Base-by-base conservation (phyloP, 2,888 invertebrate species). In the Caenorhabditis afra region DNA sequence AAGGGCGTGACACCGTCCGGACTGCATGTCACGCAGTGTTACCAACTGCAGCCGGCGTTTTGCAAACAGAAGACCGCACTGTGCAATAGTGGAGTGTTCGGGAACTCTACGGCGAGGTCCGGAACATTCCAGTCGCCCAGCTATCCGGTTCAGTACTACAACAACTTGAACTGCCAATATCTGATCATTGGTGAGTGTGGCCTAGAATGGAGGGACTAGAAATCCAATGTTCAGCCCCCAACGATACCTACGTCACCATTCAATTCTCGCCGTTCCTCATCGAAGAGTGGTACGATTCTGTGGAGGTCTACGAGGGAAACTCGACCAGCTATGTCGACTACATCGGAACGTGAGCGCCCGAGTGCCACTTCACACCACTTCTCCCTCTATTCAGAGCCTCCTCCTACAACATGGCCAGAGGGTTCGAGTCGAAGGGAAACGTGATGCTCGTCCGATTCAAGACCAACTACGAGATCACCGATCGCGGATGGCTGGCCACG, bases 201-300 rank as follows among this genome's bases (percentile, higher is more conserved):
- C 8, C 16, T 65, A 10, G 20, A 20, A 16, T 35, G 3, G 5
- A n/a, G n/a, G n/a, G n/a, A n/a, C n/a, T n/a, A n/a, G n/a, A n/a
- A n/a, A n/a, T n/a, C n/a, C n/a, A n/a, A n/a, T 29, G 11, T 77
- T 22, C 58, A 79, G 79, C 65, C 3, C 79, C 79, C 0, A 75
- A 70, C 23, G 45, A 95, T 85, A 95, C 96, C 91, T 93, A 95
- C 83, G 97, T 99, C 85, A 97, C 97, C 0, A 92, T 99, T 50
- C 97, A 97, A 92, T 98, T 98, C 91, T 97, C 97, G 0, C 96
- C 97, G 90, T 98, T 98, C 89, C 97, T 98, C 90, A 92, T 99
- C 84, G 98, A 99, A 92, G 97, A 97, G n/a, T 95, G 95, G 89
- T 98, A 97, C 91, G 98, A 99, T 91, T 94, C 94, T 81, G 94